These are phyloP conservation scores for Perca flavescens DNA, from an alignment of 2,113 vertebrate species.

Conservation along the genomic window DNA sequence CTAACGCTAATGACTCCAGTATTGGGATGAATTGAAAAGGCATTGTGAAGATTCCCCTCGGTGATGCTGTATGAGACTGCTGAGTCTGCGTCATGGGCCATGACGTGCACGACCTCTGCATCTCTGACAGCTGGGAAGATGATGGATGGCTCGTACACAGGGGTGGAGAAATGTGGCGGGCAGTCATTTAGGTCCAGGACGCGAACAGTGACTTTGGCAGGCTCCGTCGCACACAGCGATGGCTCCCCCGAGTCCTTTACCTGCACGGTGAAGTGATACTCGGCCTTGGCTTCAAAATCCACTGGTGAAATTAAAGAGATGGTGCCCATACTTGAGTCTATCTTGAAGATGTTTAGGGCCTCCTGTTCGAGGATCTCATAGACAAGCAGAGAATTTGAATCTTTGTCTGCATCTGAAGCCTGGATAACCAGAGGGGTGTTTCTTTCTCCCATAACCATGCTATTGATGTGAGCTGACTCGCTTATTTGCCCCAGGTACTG, in stretches of 20 bases:
- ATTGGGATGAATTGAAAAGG: conserved; percentile 87
- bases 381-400: conserved; percentile 88
- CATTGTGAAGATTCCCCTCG: conserved; percentile 85
- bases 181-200: conserved; percentile 92
- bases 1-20: conserved; percentile 87
- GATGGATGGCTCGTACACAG: conserved; percentile 84
- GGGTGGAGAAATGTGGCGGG: conserved; percentile 87
- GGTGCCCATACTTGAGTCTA: conserved; percentile 92
- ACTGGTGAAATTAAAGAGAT: conserved; percentile 86
- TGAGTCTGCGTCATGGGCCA: conserved; percentile 90
- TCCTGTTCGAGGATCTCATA: conserved; percentile 92
- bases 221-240: conserved; percentile 86
- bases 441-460: conserved; percentile 90
- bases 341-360: conserved; percentile 87
- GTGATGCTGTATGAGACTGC: conserved; percentile 89
- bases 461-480: conserved; percentile 89
- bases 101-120: conserved; percentile 87
- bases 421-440: conserved; percentile 90
- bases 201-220: conserved; percentile 87
- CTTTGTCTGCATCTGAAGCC: conserved; percentile 90
- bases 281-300: conserved; percentile 88
- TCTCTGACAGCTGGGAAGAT: conserved; percentile 86
- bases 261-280: conserved; percentile 90
- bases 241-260: conserved; percentile 90
- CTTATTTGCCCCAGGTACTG: conserved; percentile 89